These are phyloP conservation scores for Napeogenes sylphis DNA, from an alignment of 2,888 invertebrate genomes.

Conservation along the genomic window DNA sequence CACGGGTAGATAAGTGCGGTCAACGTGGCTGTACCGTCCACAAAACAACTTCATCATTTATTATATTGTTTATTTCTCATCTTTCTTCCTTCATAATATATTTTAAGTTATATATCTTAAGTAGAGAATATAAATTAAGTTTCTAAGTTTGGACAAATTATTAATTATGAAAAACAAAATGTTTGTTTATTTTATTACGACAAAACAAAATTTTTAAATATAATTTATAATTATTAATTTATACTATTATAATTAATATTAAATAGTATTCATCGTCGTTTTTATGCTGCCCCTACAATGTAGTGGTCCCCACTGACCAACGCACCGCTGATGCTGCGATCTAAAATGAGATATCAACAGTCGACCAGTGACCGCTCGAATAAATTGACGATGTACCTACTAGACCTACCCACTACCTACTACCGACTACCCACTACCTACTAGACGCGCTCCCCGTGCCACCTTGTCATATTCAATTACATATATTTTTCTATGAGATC, in stretches of 20 bases:
- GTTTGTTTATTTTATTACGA: too few relatives aligned
- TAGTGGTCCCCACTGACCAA: slow-evolving; percentile 48
- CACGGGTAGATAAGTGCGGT: slow-evolving; percentile 61
- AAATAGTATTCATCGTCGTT: slow-evolving; percentile 2
- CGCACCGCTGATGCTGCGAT: slow-evolving; percentile 54
- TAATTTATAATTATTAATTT: slow-evolving; percentile 1
- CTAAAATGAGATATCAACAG: slow-evolving; percentile 62
- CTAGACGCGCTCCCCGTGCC: slow-evolving; percentile 32
- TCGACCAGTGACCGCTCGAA: slow-evolving; percentile 44
- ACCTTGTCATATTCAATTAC: neutral
- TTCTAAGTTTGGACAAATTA: too few relatives aligned
- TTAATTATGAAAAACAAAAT: too few relatives aligned
- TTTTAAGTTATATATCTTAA: too few relatives aligned
- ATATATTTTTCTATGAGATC: neutral
- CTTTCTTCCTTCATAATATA: too few relatives aligned
- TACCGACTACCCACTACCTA: too few relatives aligned
- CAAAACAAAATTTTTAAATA: neutral
- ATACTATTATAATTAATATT: too few relatives aligned
- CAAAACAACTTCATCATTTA: slow-evolving; percentile 33
- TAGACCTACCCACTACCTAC: slow-evolving; percentile 16
- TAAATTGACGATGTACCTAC: slow-evolving; percentile 60
- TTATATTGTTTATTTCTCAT: neutral
- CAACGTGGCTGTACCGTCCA: slow-evolving; percentile 47
- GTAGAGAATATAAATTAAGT: too few relatives aligned
- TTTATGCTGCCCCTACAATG: slow-evolving; percentile 40